These are phyloP conservation scores for Telmatochromis brachygnathus DNA, from an alignment of 2,113 vertebrate genomes.

Conservation along the genomic window DNA sequence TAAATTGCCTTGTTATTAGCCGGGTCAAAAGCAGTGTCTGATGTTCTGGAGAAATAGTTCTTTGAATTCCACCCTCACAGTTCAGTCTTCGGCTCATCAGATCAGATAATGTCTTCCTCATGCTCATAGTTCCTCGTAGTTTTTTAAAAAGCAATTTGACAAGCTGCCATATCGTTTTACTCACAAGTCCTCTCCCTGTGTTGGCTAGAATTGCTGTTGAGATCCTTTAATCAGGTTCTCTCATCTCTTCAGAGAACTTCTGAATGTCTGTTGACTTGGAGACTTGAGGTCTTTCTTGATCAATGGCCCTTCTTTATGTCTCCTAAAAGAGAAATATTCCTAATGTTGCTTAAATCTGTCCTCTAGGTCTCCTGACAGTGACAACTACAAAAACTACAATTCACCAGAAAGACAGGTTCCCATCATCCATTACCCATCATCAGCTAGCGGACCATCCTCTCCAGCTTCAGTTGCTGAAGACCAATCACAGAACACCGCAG, in stretches of 20 bases:
- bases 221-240: not conserved
- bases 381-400: constrained; percentile 59
- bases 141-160: not conserved
- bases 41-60: not conserved
- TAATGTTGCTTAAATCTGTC: not conserved
- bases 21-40: not conserved
- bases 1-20: not conserved
- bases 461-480: not conserved
- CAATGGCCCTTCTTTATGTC: not conserved
- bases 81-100: not conserved
- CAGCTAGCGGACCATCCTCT: constrained; percentile 52
- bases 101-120: not conserved
- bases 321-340: not conserved
- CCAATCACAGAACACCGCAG: not conserved
- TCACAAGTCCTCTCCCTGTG: not conserved
- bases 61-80: not conserved
- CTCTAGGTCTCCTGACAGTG: constrained; percentile 91
- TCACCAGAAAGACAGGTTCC: constrained; percentile 64
- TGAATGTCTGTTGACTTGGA: not conserved
- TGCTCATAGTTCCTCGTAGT: not conserved
- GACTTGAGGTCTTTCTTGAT: not conserved
- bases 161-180: not conserved
- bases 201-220: not conserved
- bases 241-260: not conserved
- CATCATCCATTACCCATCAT: constrained; percentile 60